Evolutionary conservation across 2,797 vertebrate species (phyloP), one percentile per base, ranked within the genome.

Genomic region (Poeciliopsis gracilis): DNA sequence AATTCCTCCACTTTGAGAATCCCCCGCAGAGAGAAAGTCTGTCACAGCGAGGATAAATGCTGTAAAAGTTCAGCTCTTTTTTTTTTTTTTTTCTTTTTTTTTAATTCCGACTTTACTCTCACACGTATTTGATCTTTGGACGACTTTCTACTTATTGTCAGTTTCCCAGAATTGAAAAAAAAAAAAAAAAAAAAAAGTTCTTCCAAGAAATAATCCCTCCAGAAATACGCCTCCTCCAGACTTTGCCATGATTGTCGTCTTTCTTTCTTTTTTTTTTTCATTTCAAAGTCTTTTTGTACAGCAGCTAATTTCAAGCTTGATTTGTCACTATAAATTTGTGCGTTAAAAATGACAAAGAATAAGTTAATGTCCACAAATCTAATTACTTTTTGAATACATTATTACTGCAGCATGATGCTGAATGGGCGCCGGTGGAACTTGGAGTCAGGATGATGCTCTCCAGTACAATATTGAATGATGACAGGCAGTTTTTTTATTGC

Each of bases 321-420:
- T 86, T 91, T 82, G 66, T 63, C 45, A 41, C 59, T 61, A 57
- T 83, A 61, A 75, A 77, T 82, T 75, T 79, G 0, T 73, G 57
- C 53, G 38, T 78, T 89, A 72, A 79, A 83, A 89, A 75, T 74
- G 69, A 59, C 77, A 59, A 81, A 79, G 55, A 73, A 84, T 41
- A 77, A 77, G 72, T 78, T 77, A 33, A 23, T 81, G 72, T 80
- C 30, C 66, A 80, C 71, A 86, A 71, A 88, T 81, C 74, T 78
- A 81, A 86, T 86, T 77, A 71, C 74, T 75, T 71, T 74, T 73
- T 18, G 72, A 82, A 76, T 33, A 46, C 46, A 75, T 82, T 84
- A 78, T 72, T 72, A 73, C 46, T 30, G 53, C 20, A 16, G 75
- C 46, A 15, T 51, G 59, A 77, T 82, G 43, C 36, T n/a, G 38